phyloP scores from a whole-genome alignment of 2,888 invertebrate genomes.

The Lithophane socia region DNA sequence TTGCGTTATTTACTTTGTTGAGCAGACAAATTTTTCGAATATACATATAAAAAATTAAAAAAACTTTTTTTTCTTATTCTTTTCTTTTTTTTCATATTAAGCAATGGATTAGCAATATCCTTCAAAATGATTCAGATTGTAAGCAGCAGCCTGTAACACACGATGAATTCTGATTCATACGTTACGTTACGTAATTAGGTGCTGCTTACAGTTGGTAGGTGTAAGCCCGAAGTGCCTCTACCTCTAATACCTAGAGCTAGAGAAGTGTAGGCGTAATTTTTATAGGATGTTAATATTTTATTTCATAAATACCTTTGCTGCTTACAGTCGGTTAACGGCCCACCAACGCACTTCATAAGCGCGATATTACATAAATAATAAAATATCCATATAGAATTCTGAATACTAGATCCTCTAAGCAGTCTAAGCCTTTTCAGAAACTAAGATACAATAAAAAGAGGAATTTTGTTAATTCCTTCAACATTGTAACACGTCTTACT shows the following conservation, averaged over 20 bases:
- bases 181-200: too few species aligned
- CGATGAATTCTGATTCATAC: too few species aligned
- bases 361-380: not conserved
- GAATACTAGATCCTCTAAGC: not conserved
- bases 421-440: constrained; percentile 9
- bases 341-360: not conserved
- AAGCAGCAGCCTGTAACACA: too few species aligned
- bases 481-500: constrained; percentile 33
- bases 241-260: constrained; percentile 17
- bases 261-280: constrained; percentile 6
- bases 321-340: not conserved
- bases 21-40: too few species aligned
- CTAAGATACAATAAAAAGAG: constrained; percentile 22
- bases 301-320: constrained; percentile 4
- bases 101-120: too few species aligned
- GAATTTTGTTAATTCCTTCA: constrained; percentile 22
- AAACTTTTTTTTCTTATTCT: too few species aligned
- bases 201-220: not conserved
- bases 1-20: too few species aligned
- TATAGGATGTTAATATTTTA: constrained; percentile 30
- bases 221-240: not conserved
- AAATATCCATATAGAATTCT: constrained; percentile 4
- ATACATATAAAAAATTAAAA: too few species aligned
- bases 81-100: too few species aligned
- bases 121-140: too few species aligned